These are phyloP conservation scores for Ecliptopera silaceata DNA, from an alignment of 2,888 invertebrate species.

Conservation along the genomic window DNA sequence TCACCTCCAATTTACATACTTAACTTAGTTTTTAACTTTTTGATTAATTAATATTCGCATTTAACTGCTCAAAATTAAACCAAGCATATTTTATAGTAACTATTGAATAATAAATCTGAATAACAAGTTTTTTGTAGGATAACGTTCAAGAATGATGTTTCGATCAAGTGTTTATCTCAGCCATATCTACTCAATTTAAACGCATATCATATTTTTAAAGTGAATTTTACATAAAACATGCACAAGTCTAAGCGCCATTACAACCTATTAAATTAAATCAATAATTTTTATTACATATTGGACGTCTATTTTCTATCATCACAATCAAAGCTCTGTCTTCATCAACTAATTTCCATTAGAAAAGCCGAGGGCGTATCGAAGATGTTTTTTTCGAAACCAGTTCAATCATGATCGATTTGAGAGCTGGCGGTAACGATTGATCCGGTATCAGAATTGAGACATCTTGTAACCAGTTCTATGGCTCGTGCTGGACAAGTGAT, in stretches of 20 bases:
- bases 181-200: no score
- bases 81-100: no score
- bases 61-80: no score
- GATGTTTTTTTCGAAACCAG: conserved; percentile 66
- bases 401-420: conserved; percentile 73
- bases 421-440: conserved; percentile 74
- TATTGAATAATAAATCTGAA: no score
- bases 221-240: no score
- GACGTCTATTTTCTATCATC: conserved; percentile 17
- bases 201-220: no score
- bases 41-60: no score
- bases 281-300: conserved; percentile 30
- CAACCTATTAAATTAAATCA: conserved; percentile 23
- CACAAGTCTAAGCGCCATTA: not conserved
- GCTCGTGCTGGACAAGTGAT: conserved; percentile 43
- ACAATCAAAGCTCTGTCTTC: conserved; percentile 23
- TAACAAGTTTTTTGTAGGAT: no score
- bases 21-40: no score
- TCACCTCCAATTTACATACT: no score
- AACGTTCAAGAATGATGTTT: no score
- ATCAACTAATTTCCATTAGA: conserved; percentile 35
- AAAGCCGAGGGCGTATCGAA: conserved; percentile 30
- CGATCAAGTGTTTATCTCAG: no score
- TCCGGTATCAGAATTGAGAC: conserved; percentile 79
- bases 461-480: conserved; percentile 76